Evolutionary conservation across 2,888 invertebrate genomes (phyloP), one percentile per base, ranked within the genome.

Genomic region (Antitype chi): DNA sequence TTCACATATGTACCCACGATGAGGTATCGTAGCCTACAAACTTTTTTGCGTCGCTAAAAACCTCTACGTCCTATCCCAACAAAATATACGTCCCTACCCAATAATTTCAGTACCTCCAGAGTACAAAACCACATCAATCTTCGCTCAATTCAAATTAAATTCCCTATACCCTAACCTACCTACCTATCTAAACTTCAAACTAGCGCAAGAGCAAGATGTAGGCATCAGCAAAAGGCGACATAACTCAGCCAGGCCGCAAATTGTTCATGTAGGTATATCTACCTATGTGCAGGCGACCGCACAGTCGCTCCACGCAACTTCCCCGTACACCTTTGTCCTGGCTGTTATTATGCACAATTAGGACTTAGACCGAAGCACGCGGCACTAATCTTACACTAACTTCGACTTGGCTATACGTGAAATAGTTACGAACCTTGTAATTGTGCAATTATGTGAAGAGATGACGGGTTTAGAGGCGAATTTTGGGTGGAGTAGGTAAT

Each of bases 331-430:
- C 94, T 94, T 93, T 93, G 93, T 93, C 90, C 91, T 87, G 89
- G 85, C 93, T 89, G 91, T 95, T 95, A 95, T 95, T 96, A 94
- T 94, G 94, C 90, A 90, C 94, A 95, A 96, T 95, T 96, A 95
- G 92, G 91, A 92, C 93, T 92, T 91, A 93, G 92, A 93, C 91
- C 91, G 92, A 92, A 91, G 89, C 91, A 90, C 88, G 92, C 91
- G 87, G 91, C 91, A 91, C 94, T 95, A 95, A 95, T 95, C 94
- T 94, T 93, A 90, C 87, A 84, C 90, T 87, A 94, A 94, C 91
- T 95, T 93, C 79, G 82, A 79, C 88, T 83, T 69, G 87, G 88
- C 88, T 91, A 88, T 89, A 89, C 87, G 87, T 88, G 87, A 90
- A 93, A 93, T 93, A 92, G 93, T 92, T 92, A 87, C 70, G 77